Evolutionary conservation across 2,797 vertebrate genomes (phyloP).

Genomic region (Cirrhinus molitorella): DNA sequence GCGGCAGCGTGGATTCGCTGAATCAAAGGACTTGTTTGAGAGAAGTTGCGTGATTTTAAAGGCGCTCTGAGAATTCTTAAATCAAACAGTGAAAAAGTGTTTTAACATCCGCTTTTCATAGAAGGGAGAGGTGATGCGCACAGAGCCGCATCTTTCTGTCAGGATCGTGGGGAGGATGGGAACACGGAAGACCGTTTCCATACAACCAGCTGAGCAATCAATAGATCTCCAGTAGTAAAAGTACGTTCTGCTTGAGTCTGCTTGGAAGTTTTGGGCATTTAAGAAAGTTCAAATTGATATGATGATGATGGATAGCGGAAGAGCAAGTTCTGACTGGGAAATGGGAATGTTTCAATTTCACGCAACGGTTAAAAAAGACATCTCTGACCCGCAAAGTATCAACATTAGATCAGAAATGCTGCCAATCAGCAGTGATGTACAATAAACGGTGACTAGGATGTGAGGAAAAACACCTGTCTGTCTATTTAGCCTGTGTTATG

Average conservation of each 20-base stretch:
- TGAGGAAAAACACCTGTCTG: conserved; percentile 38
- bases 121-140: conserved; percentile 25
- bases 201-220: conserved; percentile 50
- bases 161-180: conserved; percentile 20
- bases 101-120: conserved; percentile 1
- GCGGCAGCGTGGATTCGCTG: conserved; percentile 31
- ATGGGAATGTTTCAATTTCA: neutral
- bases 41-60: neutral
- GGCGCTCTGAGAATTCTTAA: conserved; percentile 4
- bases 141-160: conserved; percentile 34
- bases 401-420: conserved; percentile 46
- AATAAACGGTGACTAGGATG: conserved; percentile 36
- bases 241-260: conserved; percentile 39
- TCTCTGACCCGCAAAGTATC: conserved; percentile 31
- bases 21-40: conserved; percentile 42
- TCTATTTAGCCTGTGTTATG: conserved; percentile 32
- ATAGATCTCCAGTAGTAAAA: conserved; percentile 41
- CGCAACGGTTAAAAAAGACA: conserved; percentile 22
- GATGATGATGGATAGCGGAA: conserved; percentile 11
- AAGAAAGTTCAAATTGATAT: conserved; percentile 45
- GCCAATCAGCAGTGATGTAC: conserved; percentile 27
- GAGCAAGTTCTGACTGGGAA: conserved; percentile 14
- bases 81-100: conserved; percentile 13
- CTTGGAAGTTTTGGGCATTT: conserved; percentile 42
- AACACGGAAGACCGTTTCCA: conserved; percentile 44